Evolutionary conservation across 2,888 invertebrate species (phyloP), one percentile per base, ranked within the genome.

Genomic region (Melinaea marsaeus): DNA sequence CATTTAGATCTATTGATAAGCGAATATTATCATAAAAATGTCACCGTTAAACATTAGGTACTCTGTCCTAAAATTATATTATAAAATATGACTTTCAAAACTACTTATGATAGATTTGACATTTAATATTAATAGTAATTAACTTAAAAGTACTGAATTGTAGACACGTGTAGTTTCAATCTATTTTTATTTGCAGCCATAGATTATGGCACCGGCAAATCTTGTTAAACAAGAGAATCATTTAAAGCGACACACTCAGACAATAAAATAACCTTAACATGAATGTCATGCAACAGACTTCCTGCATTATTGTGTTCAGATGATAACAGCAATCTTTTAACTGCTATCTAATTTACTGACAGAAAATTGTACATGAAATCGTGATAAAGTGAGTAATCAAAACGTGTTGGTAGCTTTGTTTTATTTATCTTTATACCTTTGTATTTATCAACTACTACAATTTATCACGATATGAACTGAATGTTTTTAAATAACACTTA

Each of bases 271-370:
- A 66, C 68, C 60, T 69, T 63, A 60, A 47, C 60, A 54, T 57
- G 74, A 79, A 81, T 81, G 82, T 84, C 82, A 77, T 70, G 75
- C 75, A 79, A 62, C 58, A 55, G 33, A 46, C 56, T 63, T 60
- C 60, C 62, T 60, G 65, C 65, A 61, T 22, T 22, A 22, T 63
- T 60, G 65, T 60, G 13, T 58, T 35, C 59, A 46, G 32, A 63
- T 69, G 68, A 70, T 70, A 72, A 70, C 64, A 65, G 64, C 66
- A 62, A 69, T 69, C 66, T 64, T 57, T 60, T 45, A 51, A 62
- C 58, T 56, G 55, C 57, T 60, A 64, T 54, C 64, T 64, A 56
- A 64, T 64, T 57, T 61, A 46, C 55, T 35, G 47, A 57, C 55
- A 51, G 47, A 62, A 58, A 60, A 60, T 65, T 56, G 61, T 58